Base-by-base conservation (phyloP, 1,140 invertebrate species). In the Pseudomyrmex pallidus region DNA sequence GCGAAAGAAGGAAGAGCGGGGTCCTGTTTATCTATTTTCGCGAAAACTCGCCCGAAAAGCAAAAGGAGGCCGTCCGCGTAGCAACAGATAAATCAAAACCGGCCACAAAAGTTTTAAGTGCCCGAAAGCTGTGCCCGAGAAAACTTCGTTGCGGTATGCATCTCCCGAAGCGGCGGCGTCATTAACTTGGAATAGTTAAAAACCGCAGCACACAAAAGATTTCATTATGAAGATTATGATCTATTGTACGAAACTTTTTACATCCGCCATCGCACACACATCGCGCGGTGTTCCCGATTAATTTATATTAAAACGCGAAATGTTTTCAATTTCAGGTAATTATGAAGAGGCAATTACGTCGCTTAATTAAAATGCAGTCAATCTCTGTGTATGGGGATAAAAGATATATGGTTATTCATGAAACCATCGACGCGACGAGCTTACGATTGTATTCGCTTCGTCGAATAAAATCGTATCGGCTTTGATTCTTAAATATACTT, bases 51-150 rank as follows among this genome's bases (percentile, higher is more conserved):
- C 9, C 17, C 46, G 44, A 61, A 80, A 35, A 83, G 59, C 13
- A 70, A 44, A 44, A 59, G 50, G 35, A 77, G 70, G 25, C 72
- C 35, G 59, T 62, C 67, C 82, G 35, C 35, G 22, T 56, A 78
- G 66, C 82, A 78, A 77, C 82, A 83, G 73, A 89, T 89, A 88
- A 88, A 89, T 89, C 88, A 88, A 88, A 88, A 87, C 63, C 48
- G 73, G 77, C 20, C 63, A n/a, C n/a, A 17, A 59, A 89, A 89
- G 46, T 89, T 89, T 85, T 84, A 76, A 88, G 82, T 83, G 62
- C 54, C 62, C 63, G 54, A 35, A 89, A 84, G 70, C 73, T 54
- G 44, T 48, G 52, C 20, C 56, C 20, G n/a, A 57, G 52, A 20
- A 63, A 84, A 56, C 44, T 82, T 76, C 57, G 70, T 76, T 20